Percentiles rank a stretch among this genome's conserved stretches.
These are phyloP conservation scores for Drosophila sp. DNA, from an alignment of 1,140 invertebrate species.

Conservation along the genomic window DNA sequence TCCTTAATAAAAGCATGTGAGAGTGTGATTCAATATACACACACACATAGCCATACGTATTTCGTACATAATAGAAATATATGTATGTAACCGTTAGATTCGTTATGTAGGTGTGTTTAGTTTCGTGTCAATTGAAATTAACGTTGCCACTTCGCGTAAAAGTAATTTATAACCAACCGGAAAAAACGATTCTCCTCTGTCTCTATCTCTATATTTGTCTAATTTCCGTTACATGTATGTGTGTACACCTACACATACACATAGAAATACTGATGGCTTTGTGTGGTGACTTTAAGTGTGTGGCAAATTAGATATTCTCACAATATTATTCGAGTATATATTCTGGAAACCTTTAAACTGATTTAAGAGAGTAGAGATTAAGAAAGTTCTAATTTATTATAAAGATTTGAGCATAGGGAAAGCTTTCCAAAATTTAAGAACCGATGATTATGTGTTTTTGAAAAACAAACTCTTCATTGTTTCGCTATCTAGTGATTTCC, in stretches of 20 bases:
- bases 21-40: constrained; percentile 28
- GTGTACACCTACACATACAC: constrained; percentile 23
- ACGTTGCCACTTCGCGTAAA: constrained; percentile 79
- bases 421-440: not conserved
- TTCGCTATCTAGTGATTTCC: not conserved
- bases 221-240: constrained; percentile 74
- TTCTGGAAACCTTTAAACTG: not conserved
- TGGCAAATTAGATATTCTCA: constrained; percentile 33
- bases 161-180: constrained; percentile 76
- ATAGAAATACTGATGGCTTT: constrained; percentile 12
- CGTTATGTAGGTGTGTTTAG: constrained; percentile 69
- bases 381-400: too few species aligned
- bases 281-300: constrained; percentile 12
- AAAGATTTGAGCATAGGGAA: not conserved
- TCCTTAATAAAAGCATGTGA: constrained; percentile 43
- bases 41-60: not conserved
- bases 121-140: constrained; percentile 81
- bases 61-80: constrained; percentile 31
- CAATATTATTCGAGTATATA: constrained; percentile 2
- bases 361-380: not conserved
- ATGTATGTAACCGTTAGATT: constrained; percentile 32
- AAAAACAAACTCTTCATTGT: not conserved
- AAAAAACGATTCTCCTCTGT: constrained; percentile 60
- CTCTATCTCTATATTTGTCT: constrained; percentile 68
- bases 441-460: not conserved